Conservation (phyloP, 35 echinoderm and acorn worm genomes). For the Lytechinus variegatus region DNA sequence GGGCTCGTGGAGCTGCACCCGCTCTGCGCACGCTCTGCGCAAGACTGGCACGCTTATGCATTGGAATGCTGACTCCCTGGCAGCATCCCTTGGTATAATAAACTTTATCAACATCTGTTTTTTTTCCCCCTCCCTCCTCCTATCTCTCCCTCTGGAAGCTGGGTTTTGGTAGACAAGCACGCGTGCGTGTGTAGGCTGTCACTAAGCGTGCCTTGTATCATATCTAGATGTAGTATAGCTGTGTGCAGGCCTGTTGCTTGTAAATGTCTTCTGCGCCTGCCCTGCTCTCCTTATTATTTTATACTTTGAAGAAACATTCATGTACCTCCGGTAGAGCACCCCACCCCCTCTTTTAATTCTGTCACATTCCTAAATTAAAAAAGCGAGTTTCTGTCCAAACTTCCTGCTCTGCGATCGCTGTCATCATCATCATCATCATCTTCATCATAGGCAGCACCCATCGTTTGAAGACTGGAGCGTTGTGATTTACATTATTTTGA, state of each 20-base stretch:
- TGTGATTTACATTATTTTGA: not conserved
- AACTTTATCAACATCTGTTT: constrained; percentile 53
- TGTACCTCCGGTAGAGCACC: constrained; percentile 28
- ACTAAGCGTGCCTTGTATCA: constrained; percentile 35
- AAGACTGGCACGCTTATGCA: constrained; percentile 55
- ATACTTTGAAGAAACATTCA: constrained; percentile 36
- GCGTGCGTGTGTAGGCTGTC: constrained; percentile 24
- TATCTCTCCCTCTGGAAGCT: constrained; percentile 5
- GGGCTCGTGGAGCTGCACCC: constrained; percentile 27
- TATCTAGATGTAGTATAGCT: constrained; percentile 55
- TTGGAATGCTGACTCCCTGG: constrained; percentile 34
- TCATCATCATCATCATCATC: not conserved
- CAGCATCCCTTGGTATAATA: constrained; percentile 56
- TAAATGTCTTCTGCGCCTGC: constrained; percentile 49
- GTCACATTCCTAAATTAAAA: constrained; percentile 38
- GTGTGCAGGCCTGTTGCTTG: constrained; percentile 47
- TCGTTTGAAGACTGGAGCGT: not conserved
- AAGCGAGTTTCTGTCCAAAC: not conserved
- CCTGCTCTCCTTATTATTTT: constrained; percentile 47
- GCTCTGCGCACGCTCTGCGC: constrained; percentile 31
- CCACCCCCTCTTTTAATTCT: constrained; percentile 25
- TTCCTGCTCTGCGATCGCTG: not conserved
- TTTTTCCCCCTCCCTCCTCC: not conserved
- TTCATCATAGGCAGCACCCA: not conserved
- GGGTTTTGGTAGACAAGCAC: constrained; percentile 16